A percentile compares a stretch with the other conserved stretches of the same genome.
Conservation (phyloP, 1,140 invertebrate genomes). For the Leptinotarsa undecemlineata region DNA sequence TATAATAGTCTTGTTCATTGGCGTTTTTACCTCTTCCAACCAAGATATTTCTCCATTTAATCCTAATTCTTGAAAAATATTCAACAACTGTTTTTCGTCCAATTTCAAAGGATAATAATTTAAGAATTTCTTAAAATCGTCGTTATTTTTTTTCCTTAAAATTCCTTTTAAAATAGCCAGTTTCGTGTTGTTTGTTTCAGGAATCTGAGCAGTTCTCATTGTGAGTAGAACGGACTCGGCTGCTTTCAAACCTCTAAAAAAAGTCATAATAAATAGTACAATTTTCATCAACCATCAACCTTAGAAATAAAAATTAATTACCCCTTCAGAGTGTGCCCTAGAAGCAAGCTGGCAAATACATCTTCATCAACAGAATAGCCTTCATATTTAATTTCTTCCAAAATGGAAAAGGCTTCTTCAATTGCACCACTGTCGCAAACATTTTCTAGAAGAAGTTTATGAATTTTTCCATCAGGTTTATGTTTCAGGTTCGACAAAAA, state of each 20-base stretch:
- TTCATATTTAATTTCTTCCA: conserved; percentile 64
- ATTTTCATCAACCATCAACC: not conserved
- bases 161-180: conserved; percentile 43
- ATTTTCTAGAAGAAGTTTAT: conserved; percentile 58
- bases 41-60: conserved; percentile 36
- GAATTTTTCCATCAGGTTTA: conserved; percentile 58
- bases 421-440: conserved; percentile 64
- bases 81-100: conserved; percentile 33
- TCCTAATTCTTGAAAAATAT: conserved; percentile 37
- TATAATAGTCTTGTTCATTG: conserved; percentile 6
- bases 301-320: conserved; percentile 38
- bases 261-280: not conserved
- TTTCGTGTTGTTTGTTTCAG: conserved; percentile 36
- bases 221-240: conserved; percentile 51
- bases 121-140: conserved; percentile 38
- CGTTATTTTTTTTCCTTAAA: conserved; percentile 27
- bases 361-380: conserved; percentile 61
- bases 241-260: conserved; percentile 50
- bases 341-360: conserved; percentile 64
- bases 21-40: conserved; percentile 32
- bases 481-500: conserved; percentile 41
- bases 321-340: conserved; percentile 62
- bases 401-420: conserved; percentile 61
- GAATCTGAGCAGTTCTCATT: conserved; percentile 54
- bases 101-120: conserved; percentile 30